phyloP scores from a whole-genome alignment of 2,113 vertebrate genomes.

The Oryzias melastigma region DNA sequence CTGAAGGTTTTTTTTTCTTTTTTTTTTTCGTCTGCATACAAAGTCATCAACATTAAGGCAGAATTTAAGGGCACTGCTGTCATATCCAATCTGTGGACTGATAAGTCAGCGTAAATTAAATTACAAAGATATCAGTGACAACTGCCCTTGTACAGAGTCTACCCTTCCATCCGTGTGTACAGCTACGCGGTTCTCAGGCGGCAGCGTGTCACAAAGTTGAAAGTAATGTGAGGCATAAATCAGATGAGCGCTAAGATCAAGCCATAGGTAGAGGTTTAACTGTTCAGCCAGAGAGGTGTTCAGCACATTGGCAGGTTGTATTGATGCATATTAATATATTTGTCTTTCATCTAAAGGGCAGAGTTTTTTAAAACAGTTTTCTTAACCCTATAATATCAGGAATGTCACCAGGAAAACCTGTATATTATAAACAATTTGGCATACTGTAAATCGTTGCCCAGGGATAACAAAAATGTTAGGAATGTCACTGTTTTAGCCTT shows the following conservation, averaged over 20 bases:
- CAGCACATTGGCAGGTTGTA: constrained; percentile 26
- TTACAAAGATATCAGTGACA: constrained; percentile 45
- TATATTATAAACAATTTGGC: too few species aligned
- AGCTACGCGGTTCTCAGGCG: constrained; percentile 32
- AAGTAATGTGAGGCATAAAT: constrained; percentile 39
- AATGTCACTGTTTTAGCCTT: too few species aligned
- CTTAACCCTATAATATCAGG: too few species aligned
- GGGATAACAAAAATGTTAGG: too few species aligned
- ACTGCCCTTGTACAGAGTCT: constrained; percentile 50
- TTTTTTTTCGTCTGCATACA: constrained; percentile 2
- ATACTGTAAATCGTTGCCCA: too few species aligned
- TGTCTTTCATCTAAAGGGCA: constrained; percentile 16
- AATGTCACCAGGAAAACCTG: too few species aligned
- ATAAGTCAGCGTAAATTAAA: constrained; percentile 59
- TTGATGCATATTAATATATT: constrained; percentile 37
- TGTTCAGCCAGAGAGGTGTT: constrained; percentile 40
- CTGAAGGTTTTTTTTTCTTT: constrained; percentile 25
- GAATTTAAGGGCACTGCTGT: constrained; percentile 57
- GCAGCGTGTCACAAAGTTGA: constrained; percentile 26
- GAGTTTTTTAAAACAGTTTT: neutral
- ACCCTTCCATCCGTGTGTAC: constrained; percentile 33
- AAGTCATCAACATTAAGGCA: constrained; percentile 32
- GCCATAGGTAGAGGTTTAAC: constrained; percentile 19
- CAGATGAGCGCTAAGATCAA: constrained; percentile 9
- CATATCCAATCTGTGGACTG: constrained; percentile 47